A percentile compares a stretch with the other conserved stretches of the same genome.
These are phyloP conservation scores for Rhadina sibilatrix DNA, from an alignment of 2,113 vertebrate species.

Conservation along the genomic window DNA sequence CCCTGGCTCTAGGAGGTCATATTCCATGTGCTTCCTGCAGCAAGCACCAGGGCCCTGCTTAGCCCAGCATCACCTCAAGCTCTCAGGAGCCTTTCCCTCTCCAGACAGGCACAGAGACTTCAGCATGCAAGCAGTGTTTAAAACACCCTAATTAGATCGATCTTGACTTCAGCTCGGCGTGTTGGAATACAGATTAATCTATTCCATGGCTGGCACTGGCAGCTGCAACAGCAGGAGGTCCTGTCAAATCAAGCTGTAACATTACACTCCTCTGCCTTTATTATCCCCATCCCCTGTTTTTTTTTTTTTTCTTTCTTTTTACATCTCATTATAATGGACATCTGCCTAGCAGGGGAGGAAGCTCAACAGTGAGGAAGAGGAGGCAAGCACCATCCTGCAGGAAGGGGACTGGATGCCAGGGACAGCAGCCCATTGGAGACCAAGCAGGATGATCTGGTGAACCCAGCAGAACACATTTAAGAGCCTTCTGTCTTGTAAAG, in stretches of 20 bases:
- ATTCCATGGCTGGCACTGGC: constrained; percentile 41
- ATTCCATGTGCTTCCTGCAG: background rate
- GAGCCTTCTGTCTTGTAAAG: background rate
- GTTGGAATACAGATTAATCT: constrained; percentile 74
- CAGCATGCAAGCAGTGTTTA: constrained; percentile 62
- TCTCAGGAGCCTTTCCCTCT: background rate
- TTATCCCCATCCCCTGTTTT: background rate
- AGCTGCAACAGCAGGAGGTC: constrained; percentile 70
- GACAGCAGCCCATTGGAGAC: background rate
- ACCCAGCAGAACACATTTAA: background rate
- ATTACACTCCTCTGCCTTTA: constrained; percentile 59
- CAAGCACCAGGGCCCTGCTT: background rate
- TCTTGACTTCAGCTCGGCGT: constrained; percentile 49
- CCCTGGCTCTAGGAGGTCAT: background rate
- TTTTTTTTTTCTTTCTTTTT: background rate
- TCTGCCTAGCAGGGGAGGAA: constrained; percentile 41
- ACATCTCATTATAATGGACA: constrained; percentile 55
- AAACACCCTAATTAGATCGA: constrained; percentile 75
- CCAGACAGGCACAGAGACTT: constrained; percentile 44
- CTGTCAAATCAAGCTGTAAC: constrained; percentile 63
- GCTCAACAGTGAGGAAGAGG: background rate
- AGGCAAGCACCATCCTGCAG: background rate
- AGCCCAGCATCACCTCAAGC: background rate
- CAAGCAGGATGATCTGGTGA: background rate
- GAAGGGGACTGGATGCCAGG: background rate